Base-by-base conservation (phyloP, 2,797 vertebrate species). In the Ataeniobius toweri region DNA sequence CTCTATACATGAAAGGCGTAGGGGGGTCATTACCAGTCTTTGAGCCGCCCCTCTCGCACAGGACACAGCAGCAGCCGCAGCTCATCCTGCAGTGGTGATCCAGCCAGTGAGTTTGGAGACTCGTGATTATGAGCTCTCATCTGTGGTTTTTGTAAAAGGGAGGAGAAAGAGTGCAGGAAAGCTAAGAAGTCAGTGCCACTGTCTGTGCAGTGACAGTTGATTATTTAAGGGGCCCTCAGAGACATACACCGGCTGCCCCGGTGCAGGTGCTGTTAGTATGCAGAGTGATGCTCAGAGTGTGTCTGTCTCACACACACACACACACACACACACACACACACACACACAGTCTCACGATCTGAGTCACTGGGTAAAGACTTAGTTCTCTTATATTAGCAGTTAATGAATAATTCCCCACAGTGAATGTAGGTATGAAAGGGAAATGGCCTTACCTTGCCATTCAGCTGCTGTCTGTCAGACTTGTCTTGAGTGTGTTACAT, bases 141-240 rank as follows among this genome's bases (percentile, higher is more conserved):
- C 88, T 91, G 88, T 83, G 86, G 82, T 79, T 83, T 28, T 78
- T 81, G 76, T 41, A 68, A 68, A 56, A 26, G 36, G 77, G 77
- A 83, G 77, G 56, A 87, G 68, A 88, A 77, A 85, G 80, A 85
- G 85, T 86, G 82, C 80, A 82, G 89, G 74, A 83, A 88, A 80
- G 68, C 83, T 77, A 81, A 82, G 87, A 89, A 91, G 92, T 92
- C 91, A 93, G 90, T 91, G 91, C 93, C 88, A 89, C 81, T 87
- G 94, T 94, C 92, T 94, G 91, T 93, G 87, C 92, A 92, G 92
- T 95, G 94, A 94, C 94, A 94, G 93, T 93, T 90, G 80, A 88
- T 94, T 94, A 94, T 94, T 95, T 93, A 94, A 86, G 89, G 92
- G 86, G 86, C 91, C 89, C 85, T 89, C 85, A 39, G 88, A 86